These are phyloP conservation scores for Chrysotoxum bicinctum DNA, from an alignment of 2,888 invertebrate species.

Conservation along the genomic window DNA sequence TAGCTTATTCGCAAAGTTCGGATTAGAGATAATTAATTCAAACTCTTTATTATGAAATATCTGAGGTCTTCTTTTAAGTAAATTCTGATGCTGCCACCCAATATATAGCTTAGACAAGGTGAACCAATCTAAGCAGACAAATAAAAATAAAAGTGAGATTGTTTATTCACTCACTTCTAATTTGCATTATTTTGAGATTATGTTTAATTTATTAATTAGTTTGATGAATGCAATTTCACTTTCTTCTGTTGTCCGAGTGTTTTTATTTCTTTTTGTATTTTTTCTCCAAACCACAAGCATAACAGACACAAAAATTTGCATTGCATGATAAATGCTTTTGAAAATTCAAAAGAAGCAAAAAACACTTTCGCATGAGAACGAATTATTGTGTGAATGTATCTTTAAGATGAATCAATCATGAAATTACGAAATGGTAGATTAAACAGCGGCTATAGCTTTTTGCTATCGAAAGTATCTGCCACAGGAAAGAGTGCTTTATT, in stretches of 20 bases:
- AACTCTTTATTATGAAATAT: background rate
- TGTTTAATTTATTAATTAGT: conserved; percentile 19
- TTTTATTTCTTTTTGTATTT: background rate
- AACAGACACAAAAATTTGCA: conserved; percentile 16
- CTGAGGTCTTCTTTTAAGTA: background rate
- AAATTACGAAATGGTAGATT: conserved; percentile 13
- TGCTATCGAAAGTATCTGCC: background rate
- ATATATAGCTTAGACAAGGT: background rate
- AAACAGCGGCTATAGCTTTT: background rate
- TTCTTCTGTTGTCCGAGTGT: conserved; percentile 18
- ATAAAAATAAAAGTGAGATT: conserved; percentile 2
- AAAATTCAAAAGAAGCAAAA: background rate
- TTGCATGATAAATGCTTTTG: background rate
- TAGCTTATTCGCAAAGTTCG: background rate
- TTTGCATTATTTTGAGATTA: conserved; percentile 25
- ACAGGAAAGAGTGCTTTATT: background rate
- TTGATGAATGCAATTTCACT: conserved; percentile 46
- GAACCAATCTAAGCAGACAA: background rate
- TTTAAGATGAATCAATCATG: conserved; percentile 1
- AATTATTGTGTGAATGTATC: background rate
- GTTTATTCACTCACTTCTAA: conserved; percentile 14
- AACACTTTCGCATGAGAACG: conserved; percentile 15
- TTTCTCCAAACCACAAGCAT: conserved; percentile 6
- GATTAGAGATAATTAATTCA: background rate
- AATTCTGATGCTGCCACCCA: background rate